Conservation (phyloP, 92 coral and sea anemone genomes). For the Porites rus region DNA sequence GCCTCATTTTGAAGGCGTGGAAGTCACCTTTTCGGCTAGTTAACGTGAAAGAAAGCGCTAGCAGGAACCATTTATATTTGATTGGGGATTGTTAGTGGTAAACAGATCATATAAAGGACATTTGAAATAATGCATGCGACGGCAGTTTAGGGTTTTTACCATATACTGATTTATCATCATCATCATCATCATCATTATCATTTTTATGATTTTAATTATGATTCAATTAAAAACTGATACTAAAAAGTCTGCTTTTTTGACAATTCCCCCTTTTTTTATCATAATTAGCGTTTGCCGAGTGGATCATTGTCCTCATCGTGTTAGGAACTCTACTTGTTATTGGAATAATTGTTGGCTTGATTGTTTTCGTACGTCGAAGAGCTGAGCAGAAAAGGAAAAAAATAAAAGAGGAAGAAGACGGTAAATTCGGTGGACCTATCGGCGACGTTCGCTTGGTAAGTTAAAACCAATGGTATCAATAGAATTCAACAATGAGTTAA, state of each 20-base stretch:
- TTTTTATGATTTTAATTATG: too few relatives aligned
- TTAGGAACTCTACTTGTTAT: not conserved
- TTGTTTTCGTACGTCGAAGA: constrained; percentile 1
- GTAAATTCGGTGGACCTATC: not conserved
- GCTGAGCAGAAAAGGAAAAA: not conserved
- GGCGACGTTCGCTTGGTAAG: not conserved
- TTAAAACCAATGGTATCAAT: not conserved
- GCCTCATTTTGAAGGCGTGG: too few relatives aligned
- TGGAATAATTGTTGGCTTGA: not conserved
- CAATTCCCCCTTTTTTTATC: too few relatives aligned
- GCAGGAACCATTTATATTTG: too few relatives aligned
- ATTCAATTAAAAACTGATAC: too few relatives aligned
- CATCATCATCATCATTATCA: not conserved
- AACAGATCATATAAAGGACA: too few relatives aligned
- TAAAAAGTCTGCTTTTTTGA: not conserved
- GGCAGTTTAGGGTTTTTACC: too few relatives aligned
- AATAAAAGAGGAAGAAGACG: not conserved
- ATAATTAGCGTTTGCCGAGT: constrained; percentile 21
- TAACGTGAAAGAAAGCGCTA: too few relatives aligned
- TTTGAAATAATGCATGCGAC: too few relatives aligned
- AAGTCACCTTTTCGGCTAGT: too few relatives aligned
- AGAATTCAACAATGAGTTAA: too few relatives aligned
- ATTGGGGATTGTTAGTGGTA: too few relatives aligned
- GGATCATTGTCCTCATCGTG: constrained; percentile 30
- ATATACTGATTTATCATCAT: not conserved